Evolutionary conservation across 2,797 vertebrate genomes (phyloP), one percentile per base, ranked within the genome.

Genomic region (Etheostoma perlongum): DNA sequence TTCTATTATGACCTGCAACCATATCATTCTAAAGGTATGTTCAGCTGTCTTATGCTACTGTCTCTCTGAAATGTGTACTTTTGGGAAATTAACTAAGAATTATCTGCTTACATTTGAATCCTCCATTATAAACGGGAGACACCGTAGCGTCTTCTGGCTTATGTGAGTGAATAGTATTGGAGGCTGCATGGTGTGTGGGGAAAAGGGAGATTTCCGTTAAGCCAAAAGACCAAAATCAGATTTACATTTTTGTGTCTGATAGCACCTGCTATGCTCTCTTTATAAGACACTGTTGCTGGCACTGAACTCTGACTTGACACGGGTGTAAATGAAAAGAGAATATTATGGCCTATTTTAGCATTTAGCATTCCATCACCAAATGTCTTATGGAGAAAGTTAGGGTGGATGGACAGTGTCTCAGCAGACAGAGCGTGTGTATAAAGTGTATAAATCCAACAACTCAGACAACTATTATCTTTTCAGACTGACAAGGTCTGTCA

Each of bases 61-160:
- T 58, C 10, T 44, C 23, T 64, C 7, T 70, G 33, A 82, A 84
- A 72, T 71, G 70, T 84, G 82, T 67, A 49, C 72, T 77, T 73
- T 48, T 27, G 74, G 74, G 61, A 84, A 84, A 87, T 81, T 74
- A 84, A 81, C 51, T 76, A 19, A 67, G 40, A 78, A 70, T 75
- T 36, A 72, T 78, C 64, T 40, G 13, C 53, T 70, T 44, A 40
- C 14, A 48, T 70, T 72, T 72, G 11, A 49, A 33, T 76, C 71
- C 18, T 64, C 53, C 14, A 4, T 72, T 68, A 73, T 85, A 36
- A 81, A 84, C 83, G 70, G 74, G 57, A 79, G 27, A 72, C 36
- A 40, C 36, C 11, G 36, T 55, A 21, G 11, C 13, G 27, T 36
- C 77, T 77, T 74, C 25, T 61, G 74, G 70, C 23, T 64, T 44